phyloP scores from a whole-genome alignment of 2,113 vertebrate genomes.

The Epinephelus fuscoguttatus region DNA sequence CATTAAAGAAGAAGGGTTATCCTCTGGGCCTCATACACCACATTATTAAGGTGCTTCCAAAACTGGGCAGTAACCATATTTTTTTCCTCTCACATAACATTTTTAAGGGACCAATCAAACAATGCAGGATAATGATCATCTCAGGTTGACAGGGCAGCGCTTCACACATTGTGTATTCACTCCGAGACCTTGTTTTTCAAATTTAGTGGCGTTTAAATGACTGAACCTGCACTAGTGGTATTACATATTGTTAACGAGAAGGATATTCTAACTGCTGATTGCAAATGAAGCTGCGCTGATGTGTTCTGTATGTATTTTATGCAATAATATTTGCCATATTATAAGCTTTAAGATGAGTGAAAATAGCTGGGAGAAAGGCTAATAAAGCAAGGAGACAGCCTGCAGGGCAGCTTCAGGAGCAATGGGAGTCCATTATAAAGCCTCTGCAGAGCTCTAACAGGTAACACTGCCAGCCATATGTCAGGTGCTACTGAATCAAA shows the following conservation, averaged over 20 bases:
- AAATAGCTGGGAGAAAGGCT: slow-evolving; percentile 50
- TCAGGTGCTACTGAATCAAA: slow-evolving; percentile 65
- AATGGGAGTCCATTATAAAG: slow-evolving; percentile 76
- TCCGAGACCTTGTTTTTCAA: slow-evolving; percentile 42
- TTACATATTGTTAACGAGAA: slow-evolving; percentile 12
- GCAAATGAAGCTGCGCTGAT: slow-evolving; percentile 8
- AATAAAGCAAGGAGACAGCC: slow-evolving; percentile 63
- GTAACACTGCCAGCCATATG: slow-evolving; percentile 72
- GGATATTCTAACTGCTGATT: slow-evolving; percentile 30
- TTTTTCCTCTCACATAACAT: slow-evolving; percentile 60
- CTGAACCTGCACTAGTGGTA: slow-evolving; percentile 17
- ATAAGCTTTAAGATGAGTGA: slow-evolving; percentile 35
- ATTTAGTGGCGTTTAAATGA: slow-evolving; percentile 43
- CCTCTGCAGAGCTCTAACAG: slow-evolving; percentile 74
- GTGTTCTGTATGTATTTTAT: slow-evolving; percentile 14
- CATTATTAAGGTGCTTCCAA: slow-evolving; percentile 72
- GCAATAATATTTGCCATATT: slow-evolving; percentile 37
- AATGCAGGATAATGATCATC: slow-evolving; percentile 74
- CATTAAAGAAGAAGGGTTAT: slow-evolving; percentile 61
- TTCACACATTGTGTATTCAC: slow-evolving; percentile 34
- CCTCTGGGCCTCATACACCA: slow-evolving; percentile 51
- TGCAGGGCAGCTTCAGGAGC: slow-evolving; percentile 63
- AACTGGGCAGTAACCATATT: slow-evolving; percentile 59
- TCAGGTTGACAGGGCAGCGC: slow-evolving; percentile 58
- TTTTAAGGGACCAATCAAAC: slow-evolving; percentile 75